Evolutionary conservation across 2,113 vertebrate genomes (phyloP).

Genomic region (Pongo abelii): DNA sequence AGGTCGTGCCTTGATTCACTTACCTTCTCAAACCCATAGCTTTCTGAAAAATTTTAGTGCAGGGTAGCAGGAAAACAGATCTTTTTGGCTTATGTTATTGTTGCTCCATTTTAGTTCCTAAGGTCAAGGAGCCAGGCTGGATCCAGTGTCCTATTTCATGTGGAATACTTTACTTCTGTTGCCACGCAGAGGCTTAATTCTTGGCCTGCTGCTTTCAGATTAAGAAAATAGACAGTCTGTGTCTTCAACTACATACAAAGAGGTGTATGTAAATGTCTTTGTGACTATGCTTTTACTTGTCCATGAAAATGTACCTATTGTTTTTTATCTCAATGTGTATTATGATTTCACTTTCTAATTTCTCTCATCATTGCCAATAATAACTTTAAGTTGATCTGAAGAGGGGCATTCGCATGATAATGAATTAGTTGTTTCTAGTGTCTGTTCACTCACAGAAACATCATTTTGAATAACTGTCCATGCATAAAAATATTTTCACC

Average conservation of each 20-base stretch:
- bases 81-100: neutral
- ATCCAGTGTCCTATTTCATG: neutral
- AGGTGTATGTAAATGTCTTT: neutral
- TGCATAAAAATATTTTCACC: neutral
- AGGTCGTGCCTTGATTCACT: neutral
- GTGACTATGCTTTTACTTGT: neutral
- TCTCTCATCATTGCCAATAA: neutral
- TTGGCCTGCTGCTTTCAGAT: neutral
- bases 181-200: neutral
- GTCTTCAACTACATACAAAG: neutral
- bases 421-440: neutral
- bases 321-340: neutral
- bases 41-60: neutral
- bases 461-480: neutral
- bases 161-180: neutral
- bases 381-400: neutral
- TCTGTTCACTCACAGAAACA: neutral
- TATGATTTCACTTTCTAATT: neutral
- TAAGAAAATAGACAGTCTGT: neutral
- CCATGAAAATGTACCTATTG: neutral
- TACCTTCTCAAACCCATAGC: neutral
- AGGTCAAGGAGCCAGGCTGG: neutral
- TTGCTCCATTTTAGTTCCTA: neutral
- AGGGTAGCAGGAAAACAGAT: neutral
- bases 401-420: neutral